Percentiles rank a stretch among this genome's conserved stretches.
phyloP scores from a whole-genome alignment of 2,888 invertebrate species.

The Selenia dentaria region DNA sequence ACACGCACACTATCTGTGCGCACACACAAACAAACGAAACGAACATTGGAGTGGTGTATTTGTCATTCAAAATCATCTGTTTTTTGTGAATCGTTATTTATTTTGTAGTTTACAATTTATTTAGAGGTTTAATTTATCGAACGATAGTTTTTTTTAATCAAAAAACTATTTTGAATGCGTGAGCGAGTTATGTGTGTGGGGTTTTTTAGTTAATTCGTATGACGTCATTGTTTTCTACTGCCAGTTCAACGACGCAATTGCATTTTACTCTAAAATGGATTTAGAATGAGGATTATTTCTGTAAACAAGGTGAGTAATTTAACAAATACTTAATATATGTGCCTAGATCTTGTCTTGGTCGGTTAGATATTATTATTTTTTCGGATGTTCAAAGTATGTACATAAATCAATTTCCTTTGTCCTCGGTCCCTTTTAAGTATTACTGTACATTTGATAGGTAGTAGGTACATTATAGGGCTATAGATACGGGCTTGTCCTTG shows the following conservation, averaged over 20 bases:
- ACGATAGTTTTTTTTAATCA: constrained; percentile 46
- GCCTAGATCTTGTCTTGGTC: constrained; percentile 24
- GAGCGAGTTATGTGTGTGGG: constrained; percentile 61
- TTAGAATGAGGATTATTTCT: constrained; percentile 76
- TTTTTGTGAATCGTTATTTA: constrained; percentile 73
- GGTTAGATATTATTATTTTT: constrained; percentile 31
- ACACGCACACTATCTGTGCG: no score
- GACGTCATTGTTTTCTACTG: constrained; percentile 86
- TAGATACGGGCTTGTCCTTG: no score
- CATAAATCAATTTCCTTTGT: constrained; percentile 81
- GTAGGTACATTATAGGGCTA: no score
- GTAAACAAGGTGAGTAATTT: constrained; percentile 65
- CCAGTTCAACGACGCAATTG: constrained; percentile 86
- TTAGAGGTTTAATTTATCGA: constrained; percentile 60
- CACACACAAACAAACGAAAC: no score
- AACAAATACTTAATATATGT: constrained; percentile 42
- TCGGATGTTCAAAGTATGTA: constrained; percentile 44
- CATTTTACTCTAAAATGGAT: constrained; percentile 78
- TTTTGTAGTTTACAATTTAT: constrained; percentile 73
- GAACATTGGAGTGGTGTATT: constrained; percentile 46
- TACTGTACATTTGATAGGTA: no score
- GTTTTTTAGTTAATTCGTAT: constrained; percentile 72
- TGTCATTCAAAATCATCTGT: constrained; percentile 73
- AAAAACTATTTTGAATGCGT: constrained; percentile 47
- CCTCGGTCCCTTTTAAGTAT: constrained; percentile 61